phyloP scores from a whole-genome alignment of 2,113 vertebrate genomes.

The Catagonus wagneri region DNA sequence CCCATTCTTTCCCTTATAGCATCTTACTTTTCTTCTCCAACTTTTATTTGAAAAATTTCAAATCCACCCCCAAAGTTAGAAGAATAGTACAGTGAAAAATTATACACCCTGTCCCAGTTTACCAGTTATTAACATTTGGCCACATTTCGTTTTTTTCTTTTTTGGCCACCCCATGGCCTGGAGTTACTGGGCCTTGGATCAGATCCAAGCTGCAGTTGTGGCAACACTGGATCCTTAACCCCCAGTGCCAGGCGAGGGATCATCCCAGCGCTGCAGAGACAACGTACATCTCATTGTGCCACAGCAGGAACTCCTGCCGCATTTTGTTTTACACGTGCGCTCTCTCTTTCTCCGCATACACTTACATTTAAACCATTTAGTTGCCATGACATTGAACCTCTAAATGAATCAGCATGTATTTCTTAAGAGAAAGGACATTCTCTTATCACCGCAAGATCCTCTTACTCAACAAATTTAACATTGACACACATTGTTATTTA shows the following conservation, averaged over 20 bases:
- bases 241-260: too few relatives aligned
- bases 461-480: neutral
- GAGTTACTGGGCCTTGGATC: too few relatives aligned
- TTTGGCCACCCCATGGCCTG: too few relatives aligned
- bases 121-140: neutral
- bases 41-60: conserved; percentile 6
- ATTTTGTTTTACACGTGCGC: neutral
- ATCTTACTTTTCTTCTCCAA: neutral
- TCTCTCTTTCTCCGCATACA: neutral
- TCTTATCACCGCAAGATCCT: neutral
- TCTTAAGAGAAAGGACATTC: neutral
- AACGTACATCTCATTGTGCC: too few relatives aligned
- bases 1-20: neutral
- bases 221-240: too few relatives aligned
- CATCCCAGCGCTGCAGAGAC: too few relatives aligned
- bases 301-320: neutral
- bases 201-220: too few relatives aligned
- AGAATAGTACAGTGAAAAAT: neutral
- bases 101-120: neutral
- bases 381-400: neutral
- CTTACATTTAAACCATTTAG: neutral
- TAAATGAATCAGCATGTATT: neutral
- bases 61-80: neutral
- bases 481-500: neutral
- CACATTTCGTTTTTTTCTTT: neutral